Evolutionary conservation across 2,113 vertebrate species (phyloP), one percentile per base, ranked within the genome.

Genomic region (Daphoenositta chrysoptera): DNA sequence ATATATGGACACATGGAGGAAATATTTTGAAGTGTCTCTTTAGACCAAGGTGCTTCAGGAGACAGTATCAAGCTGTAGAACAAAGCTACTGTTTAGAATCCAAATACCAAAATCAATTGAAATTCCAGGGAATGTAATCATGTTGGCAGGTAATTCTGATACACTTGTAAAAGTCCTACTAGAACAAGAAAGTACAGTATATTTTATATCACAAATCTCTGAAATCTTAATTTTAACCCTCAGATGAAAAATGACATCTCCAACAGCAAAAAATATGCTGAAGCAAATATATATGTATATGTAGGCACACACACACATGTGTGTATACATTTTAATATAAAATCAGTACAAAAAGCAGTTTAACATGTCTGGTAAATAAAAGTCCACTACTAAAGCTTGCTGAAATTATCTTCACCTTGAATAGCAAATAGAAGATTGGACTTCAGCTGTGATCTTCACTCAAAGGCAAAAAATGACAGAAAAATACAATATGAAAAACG

Each of bases 251-350:
- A 72, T n/a, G 3, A 23, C 27, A n/a, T 9, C 24, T 87, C 47
- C 39, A 71, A 60, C 23, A 44, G 30, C 30, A 73, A 65, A 14
- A 68, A 79, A 39, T 18, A 48, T 11, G 14, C 27, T 66, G n/a
- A 83, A 78, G 45, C 2, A 79, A 95, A 69, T n/a, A 54, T 69
- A 23, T 15, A 37, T 16, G 30, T 15, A 50, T 39, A 26, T 28
- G 15, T 13, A 71, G 22, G 19, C 15, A 11, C 2, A 6, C 8
- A 42, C 16, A 26, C 15, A 28, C 13, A 19, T 2, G 1, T 2
- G 3, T 33, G 17, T 20, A 57, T 15, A 30, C 7, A 24, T 48
- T 63, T 63, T 56, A 48, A 44, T 58, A 35, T 10, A 63, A 78
- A 75, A 69, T 64, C 15, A 71, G 20, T 19, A 75, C 10, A 76